Conservation (phyloP, 1,140 invertebrate genomes). For the Hyles euphorbiae region DNA sequence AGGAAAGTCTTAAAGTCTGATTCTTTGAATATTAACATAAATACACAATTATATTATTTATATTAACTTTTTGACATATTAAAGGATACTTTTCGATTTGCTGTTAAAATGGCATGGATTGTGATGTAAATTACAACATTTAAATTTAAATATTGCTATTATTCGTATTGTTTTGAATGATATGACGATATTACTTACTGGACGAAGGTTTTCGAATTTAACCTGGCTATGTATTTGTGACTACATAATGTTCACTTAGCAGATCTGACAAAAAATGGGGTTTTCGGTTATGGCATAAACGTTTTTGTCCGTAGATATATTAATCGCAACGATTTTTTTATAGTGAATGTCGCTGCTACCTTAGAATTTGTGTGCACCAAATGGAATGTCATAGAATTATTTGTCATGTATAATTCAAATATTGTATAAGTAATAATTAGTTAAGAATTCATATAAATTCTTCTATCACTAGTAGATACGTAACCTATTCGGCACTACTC, state of each 20-base stretch:
- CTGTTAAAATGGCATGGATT: too few species aligned
- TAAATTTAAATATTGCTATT: too few species aligned
- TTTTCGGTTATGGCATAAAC: constrained; percentile 30
- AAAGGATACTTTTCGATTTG: too few species aligned
- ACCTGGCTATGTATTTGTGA: neutral
- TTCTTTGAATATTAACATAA: too few species aligned
- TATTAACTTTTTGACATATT: too few species aligned
- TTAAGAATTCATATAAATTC: too few species aligned
- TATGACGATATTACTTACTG: neutral
- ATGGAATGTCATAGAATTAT: constrained; percentile 26
- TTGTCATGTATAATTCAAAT: constrained; percentile 28
- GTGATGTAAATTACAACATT: too few species aligned
- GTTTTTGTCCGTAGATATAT: constrained; percentile 29
- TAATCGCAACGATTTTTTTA: constrained; percentile 17
- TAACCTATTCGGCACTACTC: too few species aligned
- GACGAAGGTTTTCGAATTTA: neutral
- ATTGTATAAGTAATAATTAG: too few species aligned
- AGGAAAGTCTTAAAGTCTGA: too few species aligned
- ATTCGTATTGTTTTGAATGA: neutral
- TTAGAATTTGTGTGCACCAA: constrained; percentile 26
- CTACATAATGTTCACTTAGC: constrained; percentile 6
- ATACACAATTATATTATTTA: too few species aligned
- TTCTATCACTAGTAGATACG: too few species aligned
- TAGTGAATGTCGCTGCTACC: constrained; percentile 40
- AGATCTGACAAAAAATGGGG: constrained; percentile 19